These are phyloP conservation scores for Caenorhabditis drosophilae DNA, from an alignment of 2,888 invertebrate genomes.

Conservation along the genomic window DNA sequence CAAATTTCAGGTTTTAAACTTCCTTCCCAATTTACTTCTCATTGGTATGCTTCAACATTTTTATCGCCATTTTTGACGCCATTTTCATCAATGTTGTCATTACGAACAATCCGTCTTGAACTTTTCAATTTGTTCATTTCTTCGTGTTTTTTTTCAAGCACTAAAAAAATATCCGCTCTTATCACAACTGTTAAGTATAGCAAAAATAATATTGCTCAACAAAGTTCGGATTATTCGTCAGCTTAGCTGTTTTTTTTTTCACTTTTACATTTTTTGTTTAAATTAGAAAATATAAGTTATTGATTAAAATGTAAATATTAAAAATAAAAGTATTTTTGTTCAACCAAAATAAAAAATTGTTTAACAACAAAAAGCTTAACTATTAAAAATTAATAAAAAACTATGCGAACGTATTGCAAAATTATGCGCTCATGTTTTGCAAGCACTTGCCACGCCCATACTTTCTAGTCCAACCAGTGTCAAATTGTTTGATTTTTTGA, in stretches of 20 bases:
- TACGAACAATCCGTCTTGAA: conserved; percentile 29
- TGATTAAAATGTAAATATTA: too few species aligned
- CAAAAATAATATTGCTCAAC: conserved; percentile 20
- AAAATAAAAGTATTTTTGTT: too few species aligned
- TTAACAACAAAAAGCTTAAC: too few species aligned
- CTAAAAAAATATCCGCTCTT: conserved; percentile 25
- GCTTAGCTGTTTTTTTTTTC: conserved; percentile 6
- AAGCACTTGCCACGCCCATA: too few species aligned
- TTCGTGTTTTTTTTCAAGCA: conserved; percentile 7
- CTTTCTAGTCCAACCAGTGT: too few species aligned
- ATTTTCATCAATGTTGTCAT: conserved; percentile 31
- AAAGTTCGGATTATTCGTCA: conserved; percentile 37
- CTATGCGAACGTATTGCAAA: too few species aligned
- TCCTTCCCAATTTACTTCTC: conserved; percentile 27
- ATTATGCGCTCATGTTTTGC: too few species aligned
- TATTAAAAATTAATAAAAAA: too few species aligned
- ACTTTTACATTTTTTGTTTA: background rate
- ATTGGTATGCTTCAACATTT: conserved; percentile 34
- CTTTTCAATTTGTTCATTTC: conserved; percentile 15
- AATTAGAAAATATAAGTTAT: too few species aligned
- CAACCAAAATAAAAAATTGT: too few species aligned
- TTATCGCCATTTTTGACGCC: conserved; percentile 32
- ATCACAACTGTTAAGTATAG: conserved; percentile 16
- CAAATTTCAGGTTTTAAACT: conserved; percentile 27
- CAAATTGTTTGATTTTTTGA: too few species aligned